Percentiles rank a stretch among this genome's conserved stretches.
phyloP scores from a whole-genome alignment of 2,888 invertebrate species.

The Lypha dubia region DNA sequence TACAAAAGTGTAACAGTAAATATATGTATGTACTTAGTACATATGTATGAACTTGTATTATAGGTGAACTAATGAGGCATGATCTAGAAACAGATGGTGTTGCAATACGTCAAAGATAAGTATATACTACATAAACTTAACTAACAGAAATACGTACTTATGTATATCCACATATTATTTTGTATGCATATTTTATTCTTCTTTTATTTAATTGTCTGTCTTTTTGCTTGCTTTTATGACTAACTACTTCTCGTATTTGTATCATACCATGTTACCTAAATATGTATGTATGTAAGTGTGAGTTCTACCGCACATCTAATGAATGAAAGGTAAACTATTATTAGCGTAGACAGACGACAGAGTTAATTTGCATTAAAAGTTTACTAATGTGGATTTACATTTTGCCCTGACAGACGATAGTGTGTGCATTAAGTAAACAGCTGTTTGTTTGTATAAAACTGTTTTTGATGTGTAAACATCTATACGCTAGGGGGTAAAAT shows the following conservation, averaged over 20 bases:
- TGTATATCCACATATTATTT: too few relatives aligned
- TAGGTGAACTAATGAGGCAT: constrained; percentile 59
- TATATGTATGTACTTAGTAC: too few relatives aligned
- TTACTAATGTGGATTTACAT: too few relatives aligned
- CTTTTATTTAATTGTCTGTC: neutral
- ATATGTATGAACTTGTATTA: constrained; percentile 17
- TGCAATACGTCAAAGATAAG: constrained; percentile 50
- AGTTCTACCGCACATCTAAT: constrained; percentile 33
- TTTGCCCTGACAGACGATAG: too few relatives aligned
- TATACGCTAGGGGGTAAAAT: too few relatives aligned
- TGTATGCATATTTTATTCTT: neutral
- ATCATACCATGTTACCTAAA: neutral
- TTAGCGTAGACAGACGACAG: too few relatives aligned
- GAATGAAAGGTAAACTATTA: constrained; percentile 12
- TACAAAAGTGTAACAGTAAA: constrained; percentile 3
- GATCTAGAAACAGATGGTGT: constrained; percentile 52
- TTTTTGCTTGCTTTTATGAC: neutral
- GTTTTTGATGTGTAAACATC: too few relatives aligned
- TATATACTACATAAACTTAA: constrained; percentile 17
- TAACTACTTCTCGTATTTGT: neutral
- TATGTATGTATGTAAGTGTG: neutral
- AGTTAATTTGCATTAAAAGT: too few relatives aligned
- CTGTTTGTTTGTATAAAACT: too few relatives aligned
- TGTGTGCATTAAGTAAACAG: too few relatives aligned
- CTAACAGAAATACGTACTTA: neutral